phyloP scores from a whole-genome alignment of 2,797 vertebrate genomes.

The Fistularia tabacaria region DNA sequence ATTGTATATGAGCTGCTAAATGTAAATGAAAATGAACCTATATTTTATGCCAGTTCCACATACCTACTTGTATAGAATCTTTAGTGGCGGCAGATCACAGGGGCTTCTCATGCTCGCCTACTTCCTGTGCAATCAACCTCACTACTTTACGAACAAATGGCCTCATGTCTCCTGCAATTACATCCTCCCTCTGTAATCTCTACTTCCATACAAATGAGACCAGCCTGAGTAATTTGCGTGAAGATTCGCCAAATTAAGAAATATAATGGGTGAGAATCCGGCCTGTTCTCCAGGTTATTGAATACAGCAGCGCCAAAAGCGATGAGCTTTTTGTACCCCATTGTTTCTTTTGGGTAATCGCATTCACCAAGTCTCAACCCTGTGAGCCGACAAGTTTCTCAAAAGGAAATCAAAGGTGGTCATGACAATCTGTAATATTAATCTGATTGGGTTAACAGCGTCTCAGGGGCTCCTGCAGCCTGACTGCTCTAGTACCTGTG shows the following conservation, averaged over 20 bases:
- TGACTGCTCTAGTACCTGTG: conserved; percentile 63
- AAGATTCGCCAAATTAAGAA: conserved; percentile 76
- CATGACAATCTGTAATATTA: conserved; percentile 76
- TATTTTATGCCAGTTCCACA: conserved; percentile 7
- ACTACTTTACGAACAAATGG: conserved; percentile 56
- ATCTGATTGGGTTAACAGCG: conserved; percentile 72
- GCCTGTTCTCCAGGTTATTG: conserved; percentile 66
- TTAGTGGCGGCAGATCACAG: conserved; percentile 32
- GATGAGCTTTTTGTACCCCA: conserved; percentile 48
- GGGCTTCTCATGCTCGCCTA: conserved; percentile 54
- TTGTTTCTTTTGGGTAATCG: conserved; percentile 69
- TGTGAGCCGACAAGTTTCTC: conserved; percentile 18
- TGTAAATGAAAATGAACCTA: conserved; percentile 1
- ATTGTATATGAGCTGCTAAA: conserved; percentile 13
- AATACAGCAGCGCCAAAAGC: conserved; percentile 70
- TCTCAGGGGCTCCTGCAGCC: conserved; percentile 55
- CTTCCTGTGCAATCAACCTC: conserved; percentile 74
- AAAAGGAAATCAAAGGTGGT: conserved; percentile 66
- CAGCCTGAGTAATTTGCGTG: conserved; percentile 69
- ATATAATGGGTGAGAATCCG: conserved; percentile 68
- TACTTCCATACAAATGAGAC: conserved; percentile 66
- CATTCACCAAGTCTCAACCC: conserved; percentile 48
- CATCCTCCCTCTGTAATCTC: conserved; percentile 67
- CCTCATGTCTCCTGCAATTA: conserved; percentile 73
- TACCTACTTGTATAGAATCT: conserved; percentile 19